Percentiles rank a stretch among this genome's conserved stretches.
These are phyloP conservation scores for Percopsis omiscomaycus DNA, from an alignment of 2,797 vertebrate genomes.

Conservation along the genomic window DNA sequence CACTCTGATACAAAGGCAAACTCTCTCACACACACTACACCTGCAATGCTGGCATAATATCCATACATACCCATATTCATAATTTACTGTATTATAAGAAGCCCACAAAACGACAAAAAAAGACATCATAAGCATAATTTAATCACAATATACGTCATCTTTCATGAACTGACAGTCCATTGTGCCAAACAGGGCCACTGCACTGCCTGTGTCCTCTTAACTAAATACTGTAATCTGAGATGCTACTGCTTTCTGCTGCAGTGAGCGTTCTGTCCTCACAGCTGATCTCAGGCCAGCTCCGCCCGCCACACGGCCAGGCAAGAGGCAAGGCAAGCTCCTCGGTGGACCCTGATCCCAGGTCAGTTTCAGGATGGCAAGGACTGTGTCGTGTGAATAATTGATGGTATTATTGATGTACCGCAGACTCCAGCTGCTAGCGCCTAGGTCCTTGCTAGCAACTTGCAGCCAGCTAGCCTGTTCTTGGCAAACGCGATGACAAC, in stretches of 20 bases:
- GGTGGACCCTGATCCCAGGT: slow-evolving; percentile 42
- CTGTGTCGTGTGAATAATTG: slow-evolving; percentile 68
- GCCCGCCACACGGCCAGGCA: slow-evolving; percentile 16
- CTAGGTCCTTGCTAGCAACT: no score
- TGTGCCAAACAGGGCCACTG: no score
- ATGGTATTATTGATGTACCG: slow-evolving; percentile 72
- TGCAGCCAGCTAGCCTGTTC: no score
- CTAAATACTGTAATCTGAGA: slow-evolving; percentile 56
- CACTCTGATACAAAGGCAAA: slow-evolving; percentile 8
- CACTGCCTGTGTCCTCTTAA: slow-evolving; percentile 42
- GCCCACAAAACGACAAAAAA: background rate
- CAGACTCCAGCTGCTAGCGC: slow-evolving; percentile 28
- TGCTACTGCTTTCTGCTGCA: slow-evolving; percentile 63
- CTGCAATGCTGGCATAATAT: background rate
- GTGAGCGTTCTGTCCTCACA: slow-evolving; percentile 37
- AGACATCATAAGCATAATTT: background rate
- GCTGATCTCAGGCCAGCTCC: slow-evolving; percentile 51
- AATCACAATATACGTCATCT: no score
- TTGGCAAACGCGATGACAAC: background rate
- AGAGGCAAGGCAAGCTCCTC: slow-evolving; percentile 22
- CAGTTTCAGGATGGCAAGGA: slow-evolving; percentile 21
- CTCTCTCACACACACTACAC: slow-evolving; percentile 8
- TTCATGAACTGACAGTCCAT: no score
- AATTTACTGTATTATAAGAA: background rate
- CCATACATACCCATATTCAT: background rate